phyloP scores from a whole-genome alignment of 2,113 vertebrate species.

The Acrocephalus arundinaceus region DNA sequence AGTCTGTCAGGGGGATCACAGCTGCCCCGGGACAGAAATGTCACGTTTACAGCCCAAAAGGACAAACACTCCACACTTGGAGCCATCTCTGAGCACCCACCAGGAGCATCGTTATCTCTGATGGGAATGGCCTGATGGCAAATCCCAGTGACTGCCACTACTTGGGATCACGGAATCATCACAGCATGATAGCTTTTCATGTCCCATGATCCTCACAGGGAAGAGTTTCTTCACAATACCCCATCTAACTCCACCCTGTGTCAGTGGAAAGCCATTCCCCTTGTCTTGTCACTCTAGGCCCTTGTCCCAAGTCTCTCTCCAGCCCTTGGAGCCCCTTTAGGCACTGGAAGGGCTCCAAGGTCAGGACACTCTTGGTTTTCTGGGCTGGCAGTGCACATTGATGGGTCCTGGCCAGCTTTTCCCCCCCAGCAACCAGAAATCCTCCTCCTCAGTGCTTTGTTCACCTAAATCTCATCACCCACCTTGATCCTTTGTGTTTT shows the following conservation, averaged over 20 bases:
- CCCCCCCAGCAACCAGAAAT: neutral
- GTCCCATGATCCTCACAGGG: neutral
- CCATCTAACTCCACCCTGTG: neutral
- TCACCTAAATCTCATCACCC: neutral
- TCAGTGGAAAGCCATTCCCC: neutral
- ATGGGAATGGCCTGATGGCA: rapidly evolving
- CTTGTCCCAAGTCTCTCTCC: neutral
- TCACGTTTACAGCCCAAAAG: neutral
- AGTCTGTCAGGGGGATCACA: slow-evolving; percentile 94
- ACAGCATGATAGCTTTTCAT: neutral
- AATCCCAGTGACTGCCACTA: rapidly evolving
- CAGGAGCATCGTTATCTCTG: rapidly evolving
- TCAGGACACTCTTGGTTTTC: neutral
- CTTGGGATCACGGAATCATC: rapidly evolving
- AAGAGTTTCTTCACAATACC: neutral
- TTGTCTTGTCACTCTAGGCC: neutral
- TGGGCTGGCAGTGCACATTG: neutral
- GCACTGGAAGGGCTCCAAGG: neutral
- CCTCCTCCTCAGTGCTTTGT: neutral
- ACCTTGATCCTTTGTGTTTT: slow-evolving; percentile 92
- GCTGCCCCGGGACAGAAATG: slow-evolving; percentile 64
- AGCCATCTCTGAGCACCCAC: neutral
- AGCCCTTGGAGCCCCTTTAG: neutral
- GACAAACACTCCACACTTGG: rapidly evolving
- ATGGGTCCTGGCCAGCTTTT: neutral